Evolutionary conservation across 2,113 vertebrate genomes (phyloP).

Genomic region (Vombatus ursinus): DNA sequence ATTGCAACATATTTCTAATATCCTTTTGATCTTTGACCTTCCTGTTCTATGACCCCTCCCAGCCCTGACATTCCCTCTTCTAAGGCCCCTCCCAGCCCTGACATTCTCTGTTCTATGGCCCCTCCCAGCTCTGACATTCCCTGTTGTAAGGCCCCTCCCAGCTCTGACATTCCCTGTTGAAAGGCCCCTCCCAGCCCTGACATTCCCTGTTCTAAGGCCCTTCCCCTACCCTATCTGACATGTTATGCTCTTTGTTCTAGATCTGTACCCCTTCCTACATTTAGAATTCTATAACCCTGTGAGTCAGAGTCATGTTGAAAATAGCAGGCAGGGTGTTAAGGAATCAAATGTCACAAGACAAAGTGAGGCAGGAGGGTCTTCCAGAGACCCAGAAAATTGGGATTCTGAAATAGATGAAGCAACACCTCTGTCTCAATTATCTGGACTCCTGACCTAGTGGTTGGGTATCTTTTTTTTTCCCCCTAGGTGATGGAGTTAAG

Average conservation of each 20-base stretch:
- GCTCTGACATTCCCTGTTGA: no score
- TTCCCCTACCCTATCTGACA: neutral
- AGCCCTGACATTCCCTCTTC: no score
- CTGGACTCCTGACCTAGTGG: neutral
- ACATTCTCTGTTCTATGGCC: no score
- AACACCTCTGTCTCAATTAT: neutral
- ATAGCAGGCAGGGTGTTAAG: neutral
- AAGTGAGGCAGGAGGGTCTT: no score
- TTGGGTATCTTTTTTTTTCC: no score
- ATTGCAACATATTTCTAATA: neutral
- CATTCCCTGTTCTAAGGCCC: neutral
- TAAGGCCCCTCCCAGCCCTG: no score
- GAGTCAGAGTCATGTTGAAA: neutral
- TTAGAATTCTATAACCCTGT: neutral
- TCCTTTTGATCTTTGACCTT: neutral
- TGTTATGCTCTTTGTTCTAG: neutral
- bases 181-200: neutral
- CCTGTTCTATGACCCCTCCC: neutral
- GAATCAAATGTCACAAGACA: neutral
- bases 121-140: neutral
- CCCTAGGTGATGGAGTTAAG: no score
- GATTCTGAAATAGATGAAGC: neutral
- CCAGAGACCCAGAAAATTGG: no score
- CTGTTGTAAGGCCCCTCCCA: neutral
- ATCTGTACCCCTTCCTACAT: neutral